Evolutionary conservation across 2,797 vertebrate genomes (phyloP).

Genomic region (Myiotriccus ornatus): DNA sequence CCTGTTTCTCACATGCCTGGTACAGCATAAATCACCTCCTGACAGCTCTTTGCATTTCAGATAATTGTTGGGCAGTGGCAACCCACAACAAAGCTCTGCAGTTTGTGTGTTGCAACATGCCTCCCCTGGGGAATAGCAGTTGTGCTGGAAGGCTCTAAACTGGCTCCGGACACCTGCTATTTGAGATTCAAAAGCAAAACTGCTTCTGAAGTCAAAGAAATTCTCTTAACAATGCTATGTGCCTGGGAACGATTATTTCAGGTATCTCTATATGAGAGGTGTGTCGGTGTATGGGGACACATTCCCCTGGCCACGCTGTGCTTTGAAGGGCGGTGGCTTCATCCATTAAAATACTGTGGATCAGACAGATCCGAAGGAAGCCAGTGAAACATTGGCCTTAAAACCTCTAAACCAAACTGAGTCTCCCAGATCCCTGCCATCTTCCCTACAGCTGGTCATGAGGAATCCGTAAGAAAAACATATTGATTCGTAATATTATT

Average conservation of each 20-base stretch:
- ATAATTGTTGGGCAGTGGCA: constrained; percentile 37
- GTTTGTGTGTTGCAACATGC: neutral
- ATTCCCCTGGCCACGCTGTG: neutral
- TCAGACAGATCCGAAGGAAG: neutral
- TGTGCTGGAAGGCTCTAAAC: neutral
- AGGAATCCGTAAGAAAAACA: neutral
- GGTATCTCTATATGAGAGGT: neutral
- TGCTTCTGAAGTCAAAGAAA: constrained; percentile 16
- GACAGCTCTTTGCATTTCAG: constrained; percentile 34
- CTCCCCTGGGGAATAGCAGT: neutral
- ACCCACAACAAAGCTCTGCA: constrained; percentile 47
- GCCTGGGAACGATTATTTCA: neutral
- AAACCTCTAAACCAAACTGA: neutral
- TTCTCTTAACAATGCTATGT: neutral
- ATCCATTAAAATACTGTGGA: neutral
- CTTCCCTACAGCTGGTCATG: neutral
- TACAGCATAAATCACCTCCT: constrained; percentile 29
- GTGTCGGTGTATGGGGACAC: neutral
- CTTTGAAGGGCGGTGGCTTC: neutral
- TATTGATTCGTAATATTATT: neutral
- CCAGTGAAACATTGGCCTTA: neutral
- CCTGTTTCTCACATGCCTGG: neutral
- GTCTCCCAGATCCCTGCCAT: neutral
- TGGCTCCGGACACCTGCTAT: constrained; percentile 30
- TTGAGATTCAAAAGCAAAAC: neutral